A percentile compares a stretch with the other conserved stretches of the same genome.
Evolutionary conservation across 2,888 invertebrate genomes (phyloP).

Genomic region (Mactromeris polynyma): DNA sequence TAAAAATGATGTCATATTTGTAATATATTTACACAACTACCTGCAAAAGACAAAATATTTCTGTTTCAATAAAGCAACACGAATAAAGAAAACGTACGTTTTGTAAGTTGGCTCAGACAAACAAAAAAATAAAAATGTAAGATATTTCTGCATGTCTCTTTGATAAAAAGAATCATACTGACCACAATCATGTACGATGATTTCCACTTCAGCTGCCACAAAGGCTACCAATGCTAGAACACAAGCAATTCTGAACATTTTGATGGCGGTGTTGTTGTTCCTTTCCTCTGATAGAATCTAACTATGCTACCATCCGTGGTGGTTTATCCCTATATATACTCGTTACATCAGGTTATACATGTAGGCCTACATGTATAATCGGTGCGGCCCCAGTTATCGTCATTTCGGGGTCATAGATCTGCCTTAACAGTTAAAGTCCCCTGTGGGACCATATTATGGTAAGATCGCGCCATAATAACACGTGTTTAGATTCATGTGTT

Average conservation of each 20-base stretch:
- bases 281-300: neutral
- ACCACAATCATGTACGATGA: conserved; percentile 42
- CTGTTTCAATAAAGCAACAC: no score
- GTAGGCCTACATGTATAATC: neutral
- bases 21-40: no score
- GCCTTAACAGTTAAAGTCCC: neutral
- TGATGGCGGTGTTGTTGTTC: neutral
- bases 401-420: neutral
- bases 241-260: conserved; percentile 22
- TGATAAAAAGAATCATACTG: no score
- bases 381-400: neutral
- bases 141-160: no score
- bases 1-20: no score
- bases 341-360: neutral
- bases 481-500: neutral
- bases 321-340: neutral
- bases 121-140: no score
- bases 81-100: no score
- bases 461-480: conserved; percentile 13
- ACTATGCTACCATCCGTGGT: neutral
- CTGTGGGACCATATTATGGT: neutral
- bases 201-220: conserved; percentile 18
- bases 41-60: no score
- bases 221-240: conserved; percentile 7
- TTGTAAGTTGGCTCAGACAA: no score